Base-by-base conservation (phyloP, 2,797 vertebrate species). In the Notolepis coatsorum region DNA sequence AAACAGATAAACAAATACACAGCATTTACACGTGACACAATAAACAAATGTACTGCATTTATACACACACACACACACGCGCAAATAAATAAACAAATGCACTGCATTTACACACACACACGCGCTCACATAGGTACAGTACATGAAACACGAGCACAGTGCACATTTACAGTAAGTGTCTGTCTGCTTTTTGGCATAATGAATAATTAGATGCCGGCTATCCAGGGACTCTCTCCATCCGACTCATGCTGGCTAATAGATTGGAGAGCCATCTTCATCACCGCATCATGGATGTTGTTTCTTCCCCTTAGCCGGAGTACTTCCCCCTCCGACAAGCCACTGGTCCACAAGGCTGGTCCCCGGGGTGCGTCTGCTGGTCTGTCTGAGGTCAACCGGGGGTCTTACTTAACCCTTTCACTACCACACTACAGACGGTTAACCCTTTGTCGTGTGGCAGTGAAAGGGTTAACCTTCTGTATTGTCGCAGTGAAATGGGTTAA, bases 241-340 rank as follows among this genome's bases (percentile, higher is more conserved):
- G 76, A 73, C 61, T 42, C 28, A 47, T 69, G 43, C 31, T 73
- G 28, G 61, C 61, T 76, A 71, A 75, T 73, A 80, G 50, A 70
- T 60, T 59, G 39, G 58, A 50, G 67, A 47, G 56, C 56, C 45
- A 53, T 65, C 63, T 66, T 61, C 65, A 69, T 72, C 67, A 62
- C 50, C 46, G 56, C 39, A 58, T 31, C n/a, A n/a, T 10, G 12
- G 9, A 4, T 45, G 24, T 45, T 23, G n/a, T 43, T 15, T 24
- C 9, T 31, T 7, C 45, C 42, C 28, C 2, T 30, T 21, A 23
- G 18, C 23, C 17, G 18, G 7, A n/a, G n/a, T n/a, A n/a, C n/a
- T n/a, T n/a, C n/a, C n/a, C n/a, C n/a, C n/a, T n/a, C n/a, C n/a
- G n/a, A n/a, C n/a, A n/a, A n/a, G n/a, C n/a, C n/a, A n/a, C n/a